Percentiles rank a stretch among this genome's conserved stretches.
Evolutionary conservation across 2,888 invertebrate genomes (phyloP).

Genomic region (Dryobota labecula): DNA sequence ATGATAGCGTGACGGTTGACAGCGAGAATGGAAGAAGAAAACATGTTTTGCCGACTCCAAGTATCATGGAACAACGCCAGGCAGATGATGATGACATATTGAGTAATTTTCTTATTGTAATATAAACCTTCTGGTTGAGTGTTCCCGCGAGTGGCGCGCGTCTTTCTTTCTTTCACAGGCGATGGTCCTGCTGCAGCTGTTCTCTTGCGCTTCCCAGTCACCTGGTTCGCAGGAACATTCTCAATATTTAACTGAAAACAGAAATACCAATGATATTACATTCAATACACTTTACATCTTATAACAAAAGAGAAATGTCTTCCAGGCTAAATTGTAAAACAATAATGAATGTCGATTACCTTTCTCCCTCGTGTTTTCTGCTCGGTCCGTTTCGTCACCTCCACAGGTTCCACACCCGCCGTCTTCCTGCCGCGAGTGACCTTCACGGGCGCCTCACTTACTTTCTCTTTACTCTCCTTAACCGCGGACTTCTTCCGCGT

Average conservation of each 20-base stretch:
- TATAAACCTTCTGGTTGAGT: conserved; percentile 12
- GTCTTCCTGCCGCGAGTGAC: conserved; percentile 22
- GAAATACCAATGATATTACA: neutral
- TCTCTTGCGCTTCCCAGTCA: conserved; percentile 66
- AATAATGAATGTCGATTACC: conserved; percentile 44
- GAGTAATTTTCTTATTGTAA: neutral
- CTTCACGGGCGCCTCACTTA: conserved; percentile 17
- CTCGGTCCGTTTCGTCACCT: conserved; percentile 15
- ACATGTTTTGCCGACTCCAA: neutral
- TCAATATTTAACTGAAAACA: conserved; percentile 60
- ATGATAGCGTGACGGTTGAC: neutral
- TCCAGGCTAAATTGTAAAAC: neutral
- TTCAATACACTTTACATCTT: neutral
- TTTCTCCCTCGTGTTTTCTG: conserved; percentile 62
- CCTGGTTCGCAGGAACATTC: conserved; percentile 46
- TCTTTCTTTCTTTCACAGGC: conserved; percentile 65
- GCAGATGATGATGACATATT: neutral
- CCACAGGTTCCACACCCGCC: neutral
- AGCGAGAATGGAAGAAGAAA: neutral
- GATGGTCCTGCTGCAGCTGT: conserved; percentile 62
- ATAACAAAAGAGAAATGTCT: neutral
- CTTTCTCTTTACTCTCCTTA: conserved; percentile 15
- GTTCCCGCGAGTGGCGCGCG: conserved; percentile 17
- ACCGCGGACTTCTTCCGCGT: conserved; percentile 38
- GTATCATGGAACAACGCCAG: neutral